A percentile compares a stretch with the other conserved stretches of the same genome.
phyloP scores from a whole-genome alignment of 2,797 vertebrate species.

The Acanthurus tractus region DNA sequence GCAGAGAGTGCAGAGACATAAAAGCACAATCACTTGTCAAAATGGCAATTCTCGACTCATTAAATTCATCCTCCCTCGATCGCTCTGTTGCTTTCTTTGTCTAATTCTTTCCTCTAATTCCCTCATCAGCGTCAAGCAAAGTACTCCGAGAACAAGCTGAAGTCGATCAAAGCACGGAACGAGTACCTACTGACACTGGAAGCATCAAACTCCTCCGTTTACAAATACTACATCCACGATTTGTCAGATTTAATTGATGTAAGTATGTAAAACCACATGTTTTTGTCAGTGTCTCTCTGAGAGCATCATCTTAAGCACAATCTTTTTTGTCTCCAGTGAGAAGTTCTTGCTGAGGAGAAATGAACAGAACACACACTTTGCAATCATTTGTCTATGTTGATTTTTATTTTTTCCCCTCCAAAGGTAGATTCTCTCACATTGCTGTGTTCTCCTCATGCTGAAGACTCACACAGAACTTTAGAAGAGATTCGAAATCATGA shows the following conservation, averaged over 20 bases:
- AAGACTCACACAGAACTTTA: constrained; percentile 31
- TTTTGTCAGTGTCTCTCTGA: constrained; percentile 18
- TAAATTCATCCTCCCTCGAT: constrained; percentile 49
- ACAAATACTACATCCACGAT: constrained; percentile 99
- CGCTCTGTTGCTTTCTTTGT: constrained; percentile 47
- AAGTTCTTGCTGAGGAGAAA: not conserved
- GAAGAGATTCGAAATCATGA: constrained; percentile 47
- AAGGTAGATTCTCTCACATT: constrained; percentile 24
- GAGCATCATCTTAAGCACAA: constrained; percentile 30
- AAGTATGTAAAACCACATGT: constrained; percentile 83
- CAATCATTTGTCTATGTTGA: not conserved
- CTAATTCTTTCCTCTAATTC: constrained; percentile 58
- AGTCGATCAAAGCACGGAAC: constrained; percentile 98
- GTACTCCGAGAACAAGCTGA: constrained; percentile 99
- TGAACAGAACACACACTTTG: not conserved
- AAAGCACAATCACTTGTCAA: constrained; percentile 63
- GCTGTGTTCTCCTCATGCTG: constrained; percentile 26
- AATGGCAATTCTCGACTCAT: constrained; percentile 57
- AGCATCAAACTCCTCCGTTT: constrained; percentile 96
- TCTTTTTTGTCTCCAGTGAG: constrained; percentile 4
- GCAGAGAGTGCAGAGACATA: constrained; percentile 42
- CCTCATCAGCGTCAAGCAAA: constrained; percentile 94
- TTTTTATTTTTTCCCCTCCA: no score
- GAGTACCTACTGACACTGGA: constrained; percentile 98
- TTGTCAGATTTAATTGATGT: constrained; percentile 98